These are phyloP conservation scores for Promerops cafer DNA, from an alignment of 2,113 vertebrate genomes.

Conservation along the genomic window DNA sequence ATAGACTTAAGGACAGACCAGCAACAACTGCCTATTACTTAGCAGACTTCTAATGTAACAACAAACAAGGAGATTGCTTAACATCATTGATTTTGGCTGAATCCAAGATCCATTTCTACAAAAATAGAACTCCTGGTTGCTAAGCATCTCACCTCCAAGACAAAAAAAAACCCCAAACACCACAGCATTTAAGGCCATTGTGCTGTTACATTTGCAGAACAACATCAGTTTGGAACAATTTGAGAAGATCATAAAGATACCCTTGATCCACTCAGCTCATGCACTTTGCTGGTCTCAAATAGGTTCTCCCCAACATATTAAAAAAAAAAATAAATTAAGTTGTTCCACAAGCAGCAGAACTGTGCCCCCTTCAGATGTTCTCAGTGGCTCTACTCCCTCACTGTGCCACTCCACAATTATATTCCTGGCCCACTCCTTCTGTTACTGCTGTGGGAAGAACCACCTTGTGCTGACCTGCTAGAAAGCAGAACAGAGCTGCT, in stretches of 20 bases:
- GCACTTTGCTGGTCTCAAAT: background rate
- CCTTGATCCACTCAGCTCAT: background rate
- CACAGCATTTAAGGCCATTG: background rate
- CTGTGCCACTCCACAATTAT: background rate
- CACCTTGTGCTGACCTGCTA: background rate
- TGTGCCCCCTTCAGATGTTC: background rate
- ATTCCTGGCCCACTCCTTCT: background rate
- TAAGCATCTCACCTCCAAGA: background rate
- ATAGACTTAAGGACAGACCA: background rate
- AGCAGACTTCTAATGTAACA: background rate
- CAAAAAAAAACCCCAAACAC: background rate
- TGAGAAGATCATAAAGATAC: background rate
- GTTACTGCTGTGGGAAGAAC: background rate
- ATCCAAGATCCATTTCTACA: background rate
- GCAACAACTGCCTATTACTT: background rate
- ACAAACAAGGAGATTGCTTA: background rate
- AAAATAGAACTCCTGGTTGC: constrained; percentile 1
- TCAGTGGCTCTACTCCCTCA: background rate
- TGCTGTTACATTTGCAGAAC: background rate
- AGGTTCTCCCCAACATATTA: background rate
- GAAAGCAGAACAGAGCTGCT: background rate
- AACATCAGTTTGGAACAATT: background rate
- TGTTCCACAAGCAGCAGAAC: background rate
- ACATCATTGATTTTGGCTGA: background rate
- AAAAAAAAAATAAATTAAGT: background rate